Percentiles rank a stretch among this genome's conserved stretches.
Evolutionary conservation across 2,797 vertebrate species (phyloP).

Genomic region (Acropternis orthonyx): DNA sequence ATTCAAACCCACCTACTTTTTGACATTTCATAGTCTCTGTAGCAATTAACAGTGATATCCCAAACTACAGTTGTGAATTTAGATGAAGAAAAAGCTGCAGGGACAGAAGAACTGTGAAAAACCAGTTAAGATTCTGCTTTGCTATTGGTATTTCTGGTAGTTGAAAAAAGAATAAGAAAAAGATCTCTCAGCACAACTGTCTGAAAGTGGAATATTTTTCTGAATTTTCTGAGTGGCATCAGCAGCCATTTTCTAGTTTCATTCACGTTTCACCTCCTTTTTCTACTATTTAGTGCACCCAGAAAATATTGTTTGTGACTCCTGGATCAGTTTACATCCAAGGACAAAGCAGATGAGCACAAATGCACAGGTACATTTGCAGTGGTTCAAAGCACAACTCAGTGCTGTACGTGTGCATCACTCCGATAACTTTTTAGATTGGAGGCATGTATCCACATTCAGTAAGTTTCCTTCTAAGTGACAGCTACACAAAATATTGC

Average conservation of each 20-base stretch:
- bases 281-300: background rate
- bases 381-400: background rate
- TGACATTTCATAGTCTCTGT: conserved; percentile 5
- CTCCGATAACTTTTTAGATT: background rate
- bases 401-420: background rate
- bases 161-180: background rate
- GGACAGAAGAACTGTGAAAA: background rate
- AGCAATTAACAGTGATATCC: conserved; percentile 26
- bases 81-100: background rate
- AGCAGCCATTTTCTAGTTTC: background rate
- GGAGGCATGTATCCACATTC: background rate
- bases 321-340: background rate
- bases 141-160: background rate
- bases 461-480: background rate
- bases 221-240: background rate
- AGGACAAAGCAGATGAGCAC: background rate
- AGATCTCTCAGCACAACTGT: background rate
- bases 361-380: background rate
- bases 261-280: background rate
- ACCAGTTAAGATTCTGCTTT: background rate
- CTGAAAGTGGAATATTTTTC: background rate
- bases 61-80: conserved; percentile 8
- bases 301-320: background rate
- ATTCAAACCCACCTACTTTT: conserved; percentile 36
- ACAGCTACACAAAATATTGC: background rate